These are phyloP conservation scores for Porites lutea DNA, from an alignment of 64 coral and sea anemone genomes.

Conservation along the genomic window DNA sequence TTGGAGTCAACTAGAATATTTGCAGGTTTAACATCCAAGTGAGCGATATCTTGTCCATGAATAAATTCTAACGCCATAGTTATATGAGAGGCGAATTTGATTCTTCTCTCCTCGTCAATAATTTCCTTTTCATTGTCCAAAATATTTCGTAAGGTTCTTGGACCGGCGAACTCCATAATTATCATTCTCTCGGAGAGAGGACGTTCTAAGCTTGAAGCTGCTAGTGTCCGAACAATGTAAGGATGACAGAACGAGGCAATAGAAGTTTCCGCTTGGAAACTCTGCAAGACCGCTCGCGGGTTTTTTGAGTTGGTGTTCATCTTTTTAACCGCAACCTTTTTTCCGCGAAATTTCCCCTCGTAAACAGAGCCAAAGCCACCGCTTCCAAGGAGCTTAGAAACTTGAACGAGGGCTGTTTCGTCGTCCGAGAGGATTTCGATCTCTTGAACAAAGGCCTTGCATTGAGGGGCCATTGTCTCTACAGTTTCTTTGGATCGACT, in stretches of 20 bases:
- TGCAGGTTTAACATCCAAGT: constrained; percentile 95
- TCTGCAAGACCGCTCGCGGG: constrained; percentile 88
- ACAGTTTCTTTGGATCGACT: constrained; percentile 54
- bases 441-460: constrained; percentile 86
- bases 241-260: constrained; percentile 91
- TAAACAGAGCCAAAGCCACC: constrained; percentile 96
- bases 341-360: constrained; percentile 78
- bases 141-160: constrained; percentile 85
- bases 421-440: constrained; percentile 90
- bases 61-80: constrained; percentile 80
- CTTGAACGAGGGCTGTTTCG: constrained; percentile 78
- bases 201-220: constrained; percentile 64
- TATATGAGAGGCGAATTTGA: constrained; percentile 85
- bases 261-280: constrained; percentile 93
- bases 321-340: constrained; percentile 85
- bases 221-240: constrained; percentile 84
- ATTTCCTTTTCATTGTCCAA: constrained; percentile 84
- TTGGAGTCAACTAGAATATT: constrained; percentile 87
- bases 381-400: constrained; percentile 82
- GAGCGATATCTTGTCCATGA: constrained; percentile 83
- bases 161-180: constrained; percentile 92
- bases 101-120: constrained; percentile 68
- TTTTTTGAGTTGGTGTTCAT: constrained; percentile 93
- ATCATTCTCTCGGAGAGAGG: constrained; percentile 69
- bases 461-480: constrained; percentile 81